Base-by-base conservation (phyloP, 2,888 invertebrate species). In the Melinopterus prodromus region DNA sequence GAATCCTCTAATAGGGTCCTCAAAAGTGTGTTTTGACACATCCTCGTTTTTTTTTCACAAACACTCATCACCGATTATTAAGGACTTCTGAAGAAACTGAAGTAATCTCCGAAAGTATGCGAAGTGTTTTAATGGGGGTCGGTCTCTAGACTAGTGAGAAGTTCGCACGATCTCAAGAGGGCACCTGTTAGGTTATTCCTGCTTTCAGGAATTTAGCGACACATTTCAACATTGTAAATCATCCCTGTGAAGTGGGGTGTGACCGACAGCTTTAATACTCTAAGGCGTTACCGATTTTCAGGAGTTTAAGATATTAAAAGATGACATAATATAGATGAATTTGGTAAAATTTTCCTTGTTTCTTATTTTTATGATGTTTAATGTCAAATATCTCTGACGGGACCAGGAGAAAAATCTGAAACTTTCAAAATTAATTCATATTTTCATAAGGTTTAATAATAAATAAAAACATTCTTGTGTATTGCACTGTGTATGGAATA, bases 141-240 rank as follows among this genome's bases (percentile, higher is more conserved):
- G 53, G 9, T 12, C 53, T 53, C 12, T 9, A 53, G 53, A 12
- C 7, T 53, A 12, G 53, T 53, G 53, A 53, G 53, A 53, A 53
- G 53, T 53, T 53, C 53, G 53, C 53, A 53, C 53, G 53, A 9
- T 6, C 53, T 53, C 9, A 53, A 53, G 53, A 53, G 53, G 53
- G 53, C 53, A 53, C 53, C 53, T 53, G 53, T 53, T 53, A 9
- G 9, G 53, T 53, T 53, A 53, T 6, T 2, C 53, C 53, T 53
- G 7, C 53, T 53, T 12, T 53, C 12, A 53, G 53, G 12, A 53
- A 53, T 53, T 53, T 53, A 53, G 53, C 53, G 53, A 53, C 53
- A 53, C 53, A 53, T 53, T 53, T 53, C 53, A 53, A 53, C 53
- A 53, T 53, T 53, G 53, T 53, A 53, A 53, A 53, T 53, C 53